Evolutionary conservation across 2,113 vertebrate genomes (phyloP).

Genomic region (Nanorana parkeri): DNA sequence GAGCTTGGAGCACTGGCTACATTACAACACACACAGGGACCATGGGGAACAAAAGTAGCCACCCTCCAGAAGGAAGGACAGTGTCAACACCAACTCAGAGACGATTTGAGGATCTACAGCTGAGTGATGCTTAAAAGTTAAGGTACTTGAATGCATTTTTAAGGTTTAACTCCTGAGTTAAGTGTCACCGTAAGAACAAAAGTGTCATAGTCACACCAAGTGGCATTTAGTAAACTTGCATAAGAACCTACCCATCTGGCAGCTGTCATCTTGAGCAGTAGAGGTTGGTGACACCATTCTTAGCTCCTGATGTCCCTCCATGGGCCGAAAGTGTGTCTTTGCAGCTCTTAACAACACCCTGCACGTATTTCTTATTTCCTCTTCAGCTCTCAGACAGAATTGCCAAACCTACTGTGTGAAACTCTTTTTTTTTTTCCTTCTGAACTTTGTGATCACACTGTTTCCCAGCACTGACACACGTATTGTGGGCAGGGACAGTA

Average conservation of each 20-base stretch:
- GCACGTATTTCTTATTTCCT: constrained; percentile 47
- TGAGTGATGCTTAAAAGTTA: too few species aligned
- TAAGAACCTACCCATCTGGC: background rate
- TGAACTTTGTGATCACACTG: constrained; percentile 7
- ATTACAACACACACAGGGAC: too few species aligned
- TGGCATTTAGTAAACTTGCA: background rate
- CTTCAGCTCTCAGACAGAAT: constrained; percentile 25
- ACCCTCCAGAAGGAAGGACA: too few species aligned
- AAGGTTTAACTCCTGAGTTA: too few species aligned
- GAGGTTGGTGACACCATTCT: background rate
- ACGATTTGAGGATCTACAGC: too few species aligned
- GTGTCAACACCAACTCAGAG: too few species aligned
- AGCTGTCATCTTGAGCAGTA: background rate
- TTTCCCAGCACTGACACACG: constrained; percentile 37
- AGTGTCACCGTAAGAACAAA: too few species aligned
- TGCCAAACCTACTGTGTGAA: constrained; percentile 11
- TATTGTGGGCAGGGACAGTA: constrained; percentile 23
- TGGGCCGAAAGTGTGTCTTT: background rate
- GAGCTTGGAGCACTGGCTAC: too few species aligned
- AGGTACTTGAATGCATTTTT: too few species aligned
- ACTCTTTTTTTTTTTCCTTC: constrained; percentile 22
- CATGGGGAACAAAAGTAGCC: too few species aligned
- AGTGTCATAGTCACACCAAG: background rate
- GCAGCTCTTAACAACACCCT: background rate
- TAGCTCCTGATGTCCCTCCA: background rate